phyloP scores from a whole-genome alignment of 2,113 vertebrate genomes.

The Oreocharis arfaki region DNA sequence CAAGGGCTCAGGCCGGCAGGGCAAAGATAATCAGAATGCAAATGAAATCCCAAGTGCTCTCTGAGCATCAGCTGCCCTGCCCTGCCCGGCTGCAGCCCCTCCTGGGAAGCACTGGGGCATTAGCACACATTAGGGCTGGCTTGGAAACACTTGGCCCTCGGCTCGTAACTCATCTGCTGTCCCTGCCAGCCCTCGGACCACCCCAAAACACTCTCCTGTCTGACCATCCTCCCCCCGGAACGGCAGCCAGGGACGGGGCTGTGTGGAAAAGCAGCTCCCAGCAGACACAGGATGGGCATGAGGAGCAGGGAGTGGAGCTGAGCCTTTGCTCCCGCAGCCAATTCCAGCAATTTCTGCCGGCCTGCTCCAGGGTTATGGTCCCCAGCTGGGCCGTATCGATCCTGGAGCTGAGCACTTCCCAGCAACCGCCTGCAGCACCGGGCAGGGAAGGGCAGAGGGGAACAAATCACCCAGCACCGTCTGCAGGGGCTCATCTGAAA shows the following conservation, averaged over 20 bases:
- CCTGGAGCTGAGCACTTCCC: not conserved
- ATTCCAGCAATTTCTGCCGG: not conserved
- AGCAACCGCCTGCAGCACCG: not conserved
- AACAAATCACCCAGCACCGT: not conserved
- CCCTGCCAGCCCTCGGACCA: not conserved
- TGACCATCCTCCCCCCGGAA: not conserved
- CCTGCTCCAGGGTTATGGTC: not conserved
- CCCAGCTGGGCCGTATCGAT: constrained; percentile 22
- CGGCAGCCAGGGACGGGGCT: not conserved
- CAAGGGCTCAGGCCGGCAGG: constrained; percentile 49
- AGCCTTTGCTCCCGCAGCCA: not conserved
- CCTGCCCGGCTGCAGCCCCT: not conserved
- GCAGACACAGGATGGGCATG: not conserved
- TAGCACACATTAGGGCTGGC: constrained; percentile 5
- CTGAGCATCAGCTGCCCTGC: constrained; percentile 7
- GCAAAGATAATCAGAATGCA: constrained; percentile 54
- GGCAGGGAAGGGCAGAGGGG: not conserved
- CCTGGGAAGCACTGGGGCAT: constrained; percentile 24
- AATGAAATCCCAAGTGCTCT: constrained; percentile 7
- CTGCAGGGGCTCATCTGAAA: not conserved
- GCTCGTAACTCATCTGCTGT: not conserved
- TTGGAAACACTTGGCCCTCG: not conserved
- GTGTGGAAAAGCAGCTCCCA: not conserved
- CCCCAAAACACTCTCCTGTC: not conserved
- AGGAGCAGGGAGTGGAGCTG: not conserved